Conservation (phyloP, 2,113 vertebrate species). For the Podarcis cretensis region DNA sequence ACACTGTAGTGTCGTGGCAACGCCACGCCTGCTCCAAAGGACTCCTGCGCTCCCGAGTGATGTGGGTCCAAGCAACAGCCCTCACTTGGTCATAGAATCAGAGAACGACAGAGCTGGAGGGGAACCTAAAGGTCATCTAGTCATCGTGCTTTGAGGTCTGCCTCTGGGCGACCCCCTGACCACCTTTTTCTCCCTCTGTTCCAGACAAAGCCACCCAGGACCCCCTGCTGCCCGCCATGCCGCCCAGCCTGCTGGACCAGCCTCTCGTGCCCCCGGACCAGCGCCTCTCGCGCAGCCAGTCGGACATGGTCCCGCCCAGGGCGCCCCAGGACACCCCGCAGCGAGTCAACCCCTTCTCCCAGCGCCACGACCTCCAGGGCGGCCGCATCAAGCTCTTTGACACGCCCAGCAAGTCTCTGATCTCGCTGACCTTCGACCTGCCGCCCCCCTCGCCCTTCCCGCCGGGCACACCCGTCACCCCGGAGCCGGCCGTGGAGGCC, state of each 20-base stretch:
- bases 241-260: not conserved
- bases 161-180: not conserved
- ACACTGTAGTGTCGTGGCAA: not conserved
- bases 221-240: fast-evolving
- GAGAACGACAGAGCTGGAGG: too few species aligned
- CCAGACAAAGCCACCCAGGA: conserved; percentile 19
- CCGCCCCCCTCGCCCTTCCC: conserved; percentile 74
- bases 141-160: too few species aligned
- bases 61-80: too few species aligned
- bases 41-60: not conserved
- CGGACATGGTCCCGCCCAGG: conserved; percentile 80
- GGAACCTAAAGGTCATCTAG: too few species aligned
- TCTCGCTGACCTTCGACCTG: conserved; percentile 86
- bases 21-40: too few species aligned
- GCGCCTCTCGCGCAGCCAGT: conserved; percentile 86
- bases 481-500: conserved; percentile 60
- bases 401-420: conserved; percentile 88
- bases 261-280: conserved; percentile 70
- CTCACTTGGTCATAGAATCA: too few species aligned
- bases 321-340: conserved; percentile 73
- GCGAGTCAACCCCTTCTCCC: conserved; percentile 92
- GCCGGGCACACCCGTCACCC: conserved; percentile 66
- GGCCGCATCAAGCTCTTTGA: conserved; percentile 93
- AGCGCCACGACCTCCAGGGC: conserved; percentile 89
- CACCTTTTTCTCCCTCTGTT: fast-evolving